These are phyloP conservation scores for Nothobranchius furzeri DNA, from an alignment of 2,113 vertebrate genomes.

Conservation along the genomic window DNA sequence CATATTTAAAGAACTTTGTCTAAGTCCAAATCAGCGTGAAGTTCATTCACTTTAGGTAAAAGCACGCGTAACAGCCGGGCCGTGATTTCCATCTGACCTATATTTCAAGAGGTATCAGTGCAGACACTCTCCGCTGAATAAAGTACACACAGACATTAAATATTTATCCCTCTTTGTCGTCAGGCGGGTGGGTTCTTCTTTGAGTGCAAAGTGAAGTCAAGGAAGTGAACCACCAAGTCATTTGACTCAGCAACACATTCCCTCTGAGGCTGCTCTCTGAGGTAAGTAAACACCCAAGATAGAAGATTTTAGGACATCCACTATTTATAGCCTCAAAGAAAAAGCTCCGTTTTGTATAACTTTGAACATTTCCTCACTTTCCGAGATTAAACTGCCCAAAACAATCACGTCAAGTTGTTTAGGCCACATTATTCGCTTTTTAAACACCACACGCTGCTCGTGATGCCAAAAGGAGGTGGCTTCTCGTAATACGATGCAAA, in stretches of 20 bases:
- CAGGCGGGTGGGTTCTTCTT: slow-evolving; percentile 25
- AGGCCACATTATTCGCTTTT: slow-evolving; percentile 55
- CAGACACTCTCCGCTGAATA: slow-evolving; percentile 26
- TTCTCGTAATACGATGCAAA: slow-evolving; percentile 30
- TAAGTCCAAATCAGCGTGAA: slow-evolving; percentile 34
- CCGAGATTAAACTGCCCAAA: slow-evolving; percentile 26
- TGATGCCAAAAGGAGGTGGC: slow-evolving; percentile 10
- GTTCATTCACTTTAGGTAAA: slow-evolving; percentile 50
- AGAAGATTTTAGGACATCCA: slow-evolving; percentile 43
- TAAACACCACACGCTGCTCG: slow-evolving; percentile 28
- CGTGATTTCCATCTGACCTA: slow-evolving; percentile 61
- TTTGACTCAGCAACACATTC: slow-evolving; percentile 31
- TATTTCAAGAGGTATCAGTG: slow-evolving; percentile 45
- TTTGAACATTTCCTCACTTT: slow-evolving; percentile 28
- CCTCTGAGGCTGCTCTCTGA: slow-evolving; percentile 43
- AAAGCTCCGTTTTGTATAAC: slow-evolving; percentile 42
- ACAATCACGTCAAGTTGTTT: slow-evolving; percentile 44
- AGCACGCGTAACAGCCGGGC: slow-evolving; percentile 10
- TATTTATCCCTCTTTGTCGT: slow-evolving; percentile 60
- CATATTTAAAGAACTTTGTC: slow-evolving; percentile 66
- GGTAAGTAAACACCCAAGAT: slow-evolving; percentile 24
- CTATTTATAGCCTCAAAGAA: slow-evolving; percentile 67
- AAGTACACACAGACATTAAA: slow-evolving; percentile 54
- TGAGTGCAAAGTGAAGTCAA: slow-evolving; percentile 17
- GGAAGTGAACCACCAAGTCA: slow-evolving; percentile 26